Evolutionary conservation across 1,140 invertebrate species (phyloP).

Genomic region (Rhopalosiphum padi): DNA sequence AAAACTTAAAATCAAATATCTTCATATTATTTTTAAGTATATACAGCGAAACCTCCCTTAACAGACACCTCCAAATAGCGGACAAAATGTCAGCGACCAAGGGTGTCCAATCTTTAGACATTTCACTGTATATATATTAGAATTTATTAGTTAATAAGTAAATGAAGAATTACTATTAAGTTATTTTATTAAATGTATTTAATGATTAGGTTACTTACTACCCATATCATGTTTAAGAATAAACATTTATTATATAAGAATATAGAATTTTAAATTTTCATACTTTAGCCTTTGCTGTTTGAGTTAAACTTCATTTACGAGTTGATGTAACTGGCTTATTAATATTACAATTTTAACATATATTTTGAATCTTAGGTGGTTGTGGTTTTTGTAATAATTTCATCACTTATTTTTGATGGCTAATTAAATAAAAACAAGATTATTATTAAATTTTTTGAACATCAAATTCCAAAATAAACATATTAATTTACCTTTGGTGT

Average conservation of each 20-base stretch:
- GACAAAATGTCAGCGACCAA: too few relatives aligned
- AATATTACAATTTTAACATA: slow-evolving; percentile 41
- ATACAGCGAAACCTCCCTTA: too few relatives aligned
- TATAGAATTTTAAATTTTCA: background rate
- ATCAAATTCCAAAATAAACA: background rate
- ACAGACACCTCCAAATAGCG: too few relatives aligned
- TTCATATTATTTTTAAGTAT: background rate
- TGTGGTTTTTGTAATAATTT: slow-evolving; percentile 91
- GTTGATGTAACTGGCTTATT: slow-evolving; percentile 62
- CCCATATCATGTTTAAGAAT: too few relatives aligned
- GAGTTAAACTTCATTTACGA: slow-evolving; percentile 58
- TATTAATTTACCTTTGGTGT: slow-evolving; percentile 31
- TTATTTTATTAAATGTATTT: too few relatives aligned
- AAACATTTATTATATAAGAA: too few relatives aligned
- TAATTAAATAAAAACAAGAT: slow-evolving; percentile 66
- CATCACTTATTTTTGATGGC: slow-evolving; percentile 88
- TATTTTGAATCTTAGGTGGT: slow-evolving; percentile 64
- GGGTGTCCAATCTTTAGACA: too few relatives aligned
- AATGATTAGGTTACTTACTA: too few relatives aligned
- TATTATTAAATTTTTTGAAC: background rate
- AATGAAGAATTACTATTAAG: too few relatives aligned
- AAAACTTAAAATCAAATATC: slow-evolving; percentile 2
- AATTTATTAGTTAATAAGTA: too few relatives aligned
- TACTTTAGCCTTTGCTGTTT: slow-evolving; percentile 50
- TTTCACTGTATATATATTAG: too few relatives aligned